Conservation (phyloP, 2,797 vertebrate genomes). For the Allobates femoralis region DNA sequence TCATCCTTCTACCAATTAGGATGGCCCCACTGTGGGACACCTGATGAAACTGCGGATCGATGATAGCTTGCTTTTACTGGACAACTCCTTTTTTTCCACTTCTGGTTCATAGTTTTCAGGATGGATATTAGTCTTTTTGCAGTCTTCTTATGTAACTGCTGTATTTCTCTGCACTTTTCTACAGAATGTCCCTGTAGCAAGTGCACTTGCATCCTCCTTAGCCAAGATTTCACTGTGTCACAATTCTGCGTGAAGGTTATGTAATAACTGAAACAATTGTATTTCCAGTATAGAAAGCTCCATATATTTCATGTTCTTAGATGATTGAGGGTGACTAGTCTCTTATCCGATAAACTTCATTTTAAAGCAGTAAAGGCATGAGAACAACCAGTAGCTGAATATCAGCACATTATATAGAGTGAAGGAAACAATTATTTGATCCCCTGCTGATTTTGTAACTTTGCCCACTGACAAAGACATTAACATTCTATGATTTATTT, state of each 20-base stretch:
- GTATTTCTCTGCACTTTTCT: background rate
- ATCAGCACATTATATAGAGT: background rate
- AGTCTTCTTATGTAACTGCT: background rate
- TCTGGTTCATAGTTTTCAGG: no score
- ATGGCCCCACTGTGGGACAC: no score
- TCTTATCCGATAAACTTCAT: constrained; percentile 2
- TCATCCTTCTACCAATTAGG: no score
- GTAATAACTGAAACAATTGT: constrained; percentile 45
- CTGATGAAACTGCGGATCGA: no score
- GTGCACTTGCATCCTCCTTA: background rate
- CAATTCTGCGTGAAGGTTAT: constrained; percentile 27
- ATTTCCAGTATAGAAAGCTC: constrained; percentile 11
- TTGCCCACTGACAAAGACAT: no score
- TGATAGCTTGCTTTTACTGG: no score
- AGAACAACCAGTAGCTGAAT: background rate
- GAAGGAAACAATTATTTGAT: no score
- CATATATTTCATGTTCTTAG: background rate
- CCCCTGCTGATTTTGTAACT: no score
- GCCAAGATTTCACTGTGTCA: constrained; percentile 25
- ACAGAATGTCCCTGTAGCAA: background rate
- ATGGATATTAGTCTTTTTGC: background rate
- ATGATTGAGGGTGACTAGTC: background rate
- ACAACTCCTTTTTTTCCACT: no score
- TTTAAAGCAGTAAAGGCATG: background rate
- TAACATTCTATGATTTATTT: no score